phyloP scores from a whole-genome alignment of 1,140 invertebrate species.

The Sycophaga agraensis region DNA sequence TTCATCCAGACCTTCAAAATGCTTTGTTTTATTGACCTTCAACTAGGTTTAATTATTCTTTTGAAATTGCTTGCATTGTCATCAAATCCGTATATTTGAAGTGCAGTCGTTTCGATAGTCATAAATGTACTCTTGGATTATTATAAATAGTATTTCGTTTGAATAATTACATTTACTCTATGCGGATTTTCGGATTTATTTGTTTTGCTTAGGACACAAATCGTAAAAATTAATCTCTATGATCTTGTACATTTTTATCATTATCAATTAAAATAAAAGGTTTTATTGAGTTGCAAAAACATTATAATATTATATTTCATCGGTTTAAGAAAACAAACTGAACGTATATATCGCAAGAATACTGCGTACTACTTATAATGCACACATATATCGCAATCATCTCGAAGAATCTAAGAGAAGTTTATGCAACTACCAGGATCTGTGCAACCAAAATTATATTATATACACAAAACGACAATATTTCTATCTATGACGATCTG shows the following conservation, averaged over 20 bases:
- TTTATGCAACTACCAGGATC: neutral
- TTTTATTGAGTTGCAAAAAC: neutral
- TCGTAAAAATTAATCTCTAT: neutral
- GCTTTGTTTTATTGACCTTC: too few species aligned
- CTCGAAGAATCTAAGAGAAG: neutral
- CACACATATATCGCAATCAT: neutral
- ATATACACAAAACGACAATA: too few species aligned
- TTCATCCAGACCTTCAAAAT: too few species aligned
- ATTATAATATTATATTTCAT: neutral
- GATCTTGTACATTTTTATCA: neutral
- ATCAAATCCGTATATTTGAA: too few species aligned
- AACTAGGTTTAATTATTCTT: too few species aligned
- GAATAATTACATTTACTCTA: neutral
- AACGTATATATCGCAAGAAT: neutral
- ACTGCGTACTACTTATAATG: conserved; percentile 2
- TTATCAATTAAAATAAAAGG: neutral
- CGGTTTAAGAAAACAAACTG: neutral
- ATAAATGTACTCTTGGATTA: too few species aligned
- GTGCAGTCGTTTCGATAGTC: too few species aligned
- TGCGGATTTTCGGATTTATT: neutral
- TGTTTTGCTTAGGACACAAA: neutral
- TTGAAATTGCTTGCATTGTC: too few species aligned
- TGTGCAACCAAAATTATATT: too few species aligned
- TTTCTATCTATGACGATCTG: too few species aligned
- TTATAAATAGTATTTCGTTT: too few species aligned